phyloP scores from a whole-genome alignment of 2,797 vertebrate species.

The Tangara arthus region DNA sequence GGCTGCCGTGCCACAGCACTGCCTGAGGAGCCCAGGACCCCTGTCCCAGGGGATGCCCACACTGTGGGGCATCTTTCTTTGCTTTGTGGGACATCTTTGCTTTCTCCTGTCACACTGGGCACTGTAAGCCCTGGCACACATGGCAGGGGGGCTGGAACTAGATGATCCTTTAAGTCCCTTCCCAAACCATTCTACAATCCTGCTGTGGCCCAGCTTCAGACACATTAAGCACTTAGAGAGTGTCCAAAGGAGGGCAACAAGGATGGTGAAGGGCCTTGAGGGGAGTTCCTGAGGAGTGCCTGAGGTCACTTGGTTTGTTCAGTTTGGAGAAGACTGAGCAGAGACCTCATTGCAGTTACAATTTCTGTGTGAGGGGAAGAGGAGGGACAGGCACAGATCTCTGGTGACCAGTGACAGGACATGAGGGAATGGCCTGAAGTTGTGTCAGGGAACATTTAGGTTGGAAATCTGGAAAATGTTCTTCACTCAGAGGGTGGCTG shows the following conservation, averaged over 20 bases:
- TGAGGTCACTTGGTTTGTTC: background rate
- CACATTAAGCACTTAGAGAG: background rate
- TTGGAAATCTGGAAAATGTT: rapidly evolving
- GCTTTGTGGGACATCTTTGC: background rate
- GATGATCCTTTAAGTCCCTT: background rate
- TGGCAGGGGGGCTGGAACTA: background rate
- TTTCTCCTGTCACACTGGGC: background rate
- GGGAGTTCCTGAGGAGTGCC: background rate
- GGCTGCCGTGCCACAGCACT: rapidly evolving
- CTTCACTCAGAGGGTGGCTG: background rate
- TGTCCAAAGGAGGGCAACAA: background rate
- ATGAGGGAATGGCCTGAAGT: background rate
- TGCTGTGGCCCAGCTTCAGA: background rate
- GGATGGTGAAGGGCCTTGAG: background rate
- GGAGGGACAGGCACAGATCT: background rate
- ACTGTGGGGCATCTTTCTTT: background rate
- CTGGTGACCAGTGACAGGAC: background rate
- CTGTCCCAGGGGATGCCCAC: background rate
- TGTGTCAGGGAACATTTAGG: background rate
- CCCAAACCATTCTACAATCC: background rate
- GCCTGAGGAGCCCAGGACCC: background rate
- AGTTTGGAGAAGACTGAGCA: background rate
- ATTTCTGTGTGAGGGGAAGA: background rate
- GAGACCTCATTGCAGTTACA: background rate
- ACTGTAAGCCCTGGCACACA: background rate